These are phyloP conservation scores for Lycocorax pyrrhopterus DNA, from an alignment of 2,113 vertebrate genomes.

Conservation along the genomic window DNA sequence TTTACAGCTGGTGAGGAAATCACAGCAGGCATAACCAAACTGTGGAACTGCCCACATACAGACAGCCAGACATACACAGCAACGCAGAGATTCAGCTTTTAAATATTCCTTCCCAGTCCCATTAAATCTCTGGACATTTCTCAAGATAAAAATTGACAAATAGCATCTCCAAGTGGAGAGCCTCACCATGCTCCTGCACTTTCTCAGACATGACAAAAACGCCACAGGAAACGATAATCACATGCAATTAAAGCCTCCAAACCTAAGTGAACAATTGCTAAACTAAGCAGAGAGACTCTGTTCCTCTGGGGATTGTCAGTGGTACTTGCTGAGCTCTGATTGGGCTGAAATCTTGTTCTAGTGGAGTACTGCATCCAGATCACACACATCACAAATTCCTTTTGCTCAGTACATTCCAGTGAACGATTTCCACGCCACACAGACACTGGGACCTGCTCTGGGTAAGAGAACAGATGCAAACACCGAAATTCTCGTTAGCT, in stretches of 20 bases:
- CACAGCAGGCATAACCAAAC: neutral
- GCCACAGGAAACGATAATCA: neutral
- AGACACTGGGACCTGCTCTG: neutral
- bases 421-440: neutral
- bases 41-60: neutral
- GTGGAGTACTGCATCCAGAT: neutral
- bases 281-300: neutral
- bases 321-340: neutral
- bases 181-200: neutral
- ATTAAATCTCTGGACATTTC: neutral
- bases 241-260: neutral
- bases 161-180: slow-evolving; percentile 46
- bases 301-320: neutral
- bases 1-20: neutral
- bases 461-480: neutral
- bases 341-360: neutral
- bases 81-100: neutral
- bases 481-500: neutral
- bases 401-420: neutral
- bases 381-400: neutral
- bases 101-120: neutral
- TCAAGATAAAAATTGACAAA: slow-evolving; percentile 24
- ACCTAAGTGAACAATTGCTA: slow-evolving; percentile 8
- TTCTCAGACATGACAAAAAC: neutral
- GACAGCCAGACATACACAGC: neutral